These are phyloP conservation scores for Noturus placidus DNA, from an alignment of 2,113 vertebrate genomes.

Conservation along the genomic window DNA sequence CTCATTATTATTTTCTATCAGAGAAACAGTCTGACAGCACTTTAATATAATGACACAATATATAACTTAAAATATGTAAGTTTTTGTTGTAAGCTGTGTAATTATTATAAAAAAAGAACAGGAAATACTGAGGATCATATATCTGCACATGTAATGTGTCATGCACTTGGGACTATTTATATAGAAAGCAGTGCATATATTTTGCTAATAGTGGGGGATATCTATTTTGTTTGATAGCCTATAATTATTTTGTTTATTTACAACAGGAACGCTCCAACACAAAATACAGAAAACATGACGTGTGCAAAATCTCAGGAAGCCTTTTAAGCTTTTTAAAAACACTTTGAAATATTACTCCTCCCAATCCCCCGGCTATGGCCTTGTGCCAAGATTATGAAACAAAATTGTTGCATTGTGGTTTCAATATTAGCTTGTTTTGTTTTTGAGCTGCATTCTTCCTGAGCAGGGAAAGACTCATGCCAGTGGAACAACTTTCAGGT, in stretches of 20 bases:
- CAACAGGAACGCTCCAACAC: constrained; percentile 24
- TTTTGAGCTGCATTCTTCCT: constrained; percentile 44
- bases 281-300: constrained; percentile 32
- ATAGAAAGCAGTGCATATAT: constrained; percentile 11
- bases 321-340: background rate
- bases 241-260: constrained; percentile 42
- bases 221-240: constrained; percentile 42
- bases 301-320: constrained; percentile 5
- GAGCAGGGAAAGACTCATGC: constrained; percentile 59
- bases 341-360: constrained; percentile 10
- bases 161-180: background rate
- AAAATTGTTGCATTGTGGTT: background rate
- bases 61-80: constrained; percentile 17
- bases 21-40: constrained; percentile 1
- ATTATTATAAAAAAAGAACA: background rate
- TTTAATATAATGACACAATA: background rate
- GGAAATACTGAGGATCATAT: background rate
- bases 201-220: background rate
- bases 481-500: constrained; percentile 66
- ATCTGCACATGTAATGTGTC: background rate
- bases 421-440: constrained; percentile 33
- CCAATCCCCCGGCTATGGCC: constrained; percentile 1
- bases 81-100: background rate
- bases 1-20: background rate
- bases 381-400: constrained; percentile 9